phyloP scores from a whole-genome alignment of 2,113 vertebrate genomes.

The Bubalus kerabau region DNA sequence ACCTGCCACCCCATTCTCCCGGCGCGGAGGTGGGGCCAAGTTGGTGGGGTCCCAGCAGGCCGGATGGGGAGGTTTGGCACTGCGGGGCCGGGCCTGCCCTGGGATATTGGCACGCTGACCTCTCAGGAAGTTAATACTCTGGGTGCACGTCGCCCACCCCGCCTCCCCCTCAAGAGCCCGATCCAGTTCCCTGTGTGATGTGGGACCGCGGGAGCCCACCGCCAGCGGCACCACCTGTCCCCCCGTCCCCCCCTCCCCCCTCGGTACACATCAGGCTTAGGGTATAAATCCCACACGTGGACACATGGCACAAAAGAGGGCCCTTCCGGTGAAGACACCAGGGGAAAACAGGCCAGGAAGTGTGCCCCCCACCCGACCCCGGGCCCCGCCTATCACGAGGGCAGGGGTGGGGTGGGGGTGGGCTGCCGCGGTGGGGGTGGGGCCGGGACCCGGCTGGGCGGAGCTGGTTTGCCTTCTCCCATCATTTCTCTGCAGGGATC shows the following conservation, averaged over 20 bases:
- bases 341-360: background rate
- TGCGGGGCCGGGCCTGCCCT: background rate
- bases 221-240: background rate
- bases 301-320: background rate
- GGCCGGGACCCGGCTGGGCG: background rate
- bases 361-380: background rate
- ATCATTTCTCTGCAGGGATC: background rate
- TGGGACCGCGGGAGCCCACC: rapidly evolving
- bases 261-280: background rate
- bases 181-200: background rate
- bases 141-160: background rate
- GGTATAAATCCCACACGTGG: background rate
- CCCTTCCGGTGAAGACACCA: background rate
- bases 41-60: background rate
- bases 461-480: background rate
- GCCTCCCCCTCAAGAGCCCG: background rate
- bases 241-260: too few relatives aligned
- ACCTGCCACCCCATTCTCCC: background rate
- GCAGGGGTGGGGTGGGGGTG: background rate
- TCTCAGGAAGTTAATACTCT: background rate
- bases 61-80: background rate
- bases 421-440: background rate
- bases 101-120: background rate
- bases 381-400: background rate
- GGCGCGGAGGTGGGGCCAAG: background rate